Evolutionary conservation across 2,797 vertebrate genomes (phyloP).

Genomic region (Pangasius mekongensis): DNA sequence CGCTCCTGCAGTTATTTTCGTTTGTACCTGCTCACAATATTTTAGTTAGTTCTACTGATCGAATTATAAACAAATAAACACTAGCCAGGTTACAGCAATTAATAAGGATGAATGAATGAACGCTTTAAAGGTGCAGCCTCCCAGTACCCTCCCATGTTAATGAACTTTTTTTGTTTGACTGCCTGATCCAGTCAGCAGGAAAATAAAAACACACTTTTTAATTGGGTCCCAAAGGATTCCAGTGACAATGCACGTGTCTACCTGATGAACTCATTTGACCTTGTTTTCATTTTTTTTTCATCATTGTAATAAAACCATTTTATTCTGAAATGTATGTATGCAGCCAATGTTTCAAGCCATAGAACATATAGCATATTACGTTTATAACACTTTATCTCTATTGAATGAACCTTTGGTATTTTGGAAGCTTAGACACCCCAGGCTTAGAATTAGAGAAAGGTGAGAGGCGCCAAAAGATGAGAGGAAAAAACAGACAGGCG

Average conservation of each 20-base stretch:
- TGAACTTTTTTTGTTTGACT: background rate
- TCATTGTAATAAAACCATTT: background rate
- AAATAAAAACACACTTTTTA: conserved; percentile 3
- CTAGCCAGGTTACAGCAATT: background rate
- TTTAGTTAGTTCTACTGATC: background rate
- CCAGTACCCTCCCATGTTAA: background rate
- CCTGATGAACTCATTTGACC: background rate
- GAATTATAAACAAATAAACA: background rate
- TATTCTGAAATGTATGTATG: no score
- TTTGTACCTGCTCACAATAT: background rate
- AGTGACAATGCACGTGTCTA: background rate
- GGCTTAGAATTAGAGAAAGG: background rate
- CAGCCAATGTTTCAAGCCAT: background rate
- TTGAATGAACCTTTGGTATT: background rate
- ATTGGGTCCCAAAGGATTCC: conserved; percentile 4
- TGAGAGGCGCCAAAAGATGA: background rate
- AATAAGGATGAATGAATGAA: background rate
- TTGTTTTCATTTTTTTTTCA: background rate
- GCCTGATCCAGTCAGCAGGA: background rate
- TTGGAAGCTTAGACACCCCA: background rate
- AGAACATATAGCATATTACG: background rate
- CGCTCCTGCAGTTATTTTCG: background rate
- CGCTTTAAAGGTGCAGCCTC: background rate
- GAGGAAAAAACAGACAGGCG: background rate
- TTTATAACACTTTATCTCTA: background rate